Evolutionary conservation across 2,797 vertebrate genomes (phyloP).

Genomic region (Manis javanica): DNA sequence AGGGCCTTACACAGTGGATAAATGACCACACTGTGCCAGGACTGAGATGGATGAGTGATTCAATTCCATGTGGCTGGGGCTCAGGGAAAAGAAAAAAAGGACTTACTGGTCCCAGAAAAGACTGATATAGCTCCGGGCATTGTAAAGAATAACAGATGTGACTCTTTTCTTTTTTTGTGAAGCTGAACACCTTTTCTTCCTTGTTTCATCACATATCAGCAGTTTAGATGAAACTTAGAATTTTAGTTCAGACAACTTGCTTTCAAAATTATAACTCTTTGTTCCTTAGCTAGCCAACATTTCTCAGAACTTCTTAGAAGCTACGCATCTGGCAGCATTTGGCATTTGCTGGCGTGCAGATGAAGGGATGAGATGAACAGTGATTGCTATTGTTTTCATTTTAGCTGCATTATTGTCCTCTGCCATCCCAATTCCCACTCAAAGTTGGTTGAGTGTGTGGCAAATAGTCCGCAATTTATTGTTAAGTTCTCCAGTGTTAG

Average conservation of each 20-base stretch:
- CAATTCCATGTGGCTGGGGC: not conserved
- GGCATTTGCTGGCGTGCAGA: not conserved
- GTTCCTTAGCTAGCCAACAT: not conserved
- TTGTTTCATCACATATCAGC: not conserved
- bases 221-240: not conserved
- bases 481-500: slow-evolving; percentile 8
- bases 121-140: not conserved
- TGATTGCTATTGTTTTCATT: not conserved
- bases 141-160: not conserved
- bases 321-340: not conserved
- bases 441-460: not conserved
- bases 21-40: not conserved
- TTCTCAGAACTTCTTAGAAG: slow-evolving; percentile 2
- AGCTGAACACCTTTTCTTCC: not conserved
- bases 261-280: slow-evolving; percentile 20
- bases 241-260: not conserved
- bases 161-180: not conserved
- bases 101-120: not conserved
- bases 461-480: not conserved
- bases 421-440: not conserved
- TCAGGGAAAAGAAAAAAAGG: not conserved
- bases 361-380: not conserved
- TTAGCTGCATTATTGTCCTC: not conserved
- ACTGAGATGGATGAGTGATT: not conserved
- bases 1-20: not conserved